Evolutionary conservation across 1,140 invertebrate genomes (phyloP), one percentile per base, ranked within the genome.

Genomic region (Cherax quadricarinatus): DNA sequence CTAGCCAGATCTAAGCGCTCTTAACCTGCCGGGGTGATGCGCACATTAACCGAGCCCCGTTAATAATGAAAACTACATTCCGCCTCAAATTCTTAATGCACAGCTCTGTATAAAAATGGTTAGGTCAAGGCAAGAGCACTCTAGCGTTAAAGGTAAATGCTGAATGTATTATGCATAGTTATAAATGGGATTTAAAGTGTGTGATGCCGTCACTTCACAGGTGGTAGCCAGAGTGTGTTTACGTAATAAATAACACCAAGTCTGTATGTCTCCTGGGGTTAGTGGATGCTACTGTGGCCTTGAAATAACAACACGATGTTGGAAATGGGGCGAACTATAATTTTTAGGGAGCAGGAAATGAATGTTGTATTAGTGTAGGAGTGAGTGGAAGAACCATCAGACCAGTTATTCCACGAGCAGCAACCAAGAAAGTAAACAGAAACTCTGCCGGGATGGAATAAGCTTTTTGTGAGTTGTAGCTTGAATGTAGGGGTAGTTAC

Each of bases 371-470:
- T 9, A 3, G 18, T 18, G 12, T 14, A 9, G 1, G 53, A 14
- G 53, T 2, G 48, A 0, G 9, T 9, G 51, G n/a, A 60, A 79
- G 86, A 87, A 87, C 86, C 86, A 87, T 79, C 49, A 18, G 14
- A 6, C 75, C 49, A 87, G 86, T 87, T 87, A 79, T 62, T 83
- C 81, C 81, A 83, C 53, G 24, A 53, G 81, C 49, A 79, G 86
- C 86, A 87, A 51, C 86, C 73, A 87, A 79, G 86, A 87, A 87
- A 79, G 86, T 87, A 87, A 87, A 87, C 86, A 87, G 70, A 87
- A 70, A 75, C 86, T 24, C 86, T n/a, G 86, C 86, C 86, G 86
- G 86, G 86, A 87, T 87, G 86, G 86, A 87, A 73, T 87, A 87
- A 87, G 81, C 24, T 49, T 87, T 78, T 49, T 87, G 70, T 79